Evolutionary conservation across 2,888 invertebrate genomes (phyloP).

Genomic region (Meteorus colon): DNA sequence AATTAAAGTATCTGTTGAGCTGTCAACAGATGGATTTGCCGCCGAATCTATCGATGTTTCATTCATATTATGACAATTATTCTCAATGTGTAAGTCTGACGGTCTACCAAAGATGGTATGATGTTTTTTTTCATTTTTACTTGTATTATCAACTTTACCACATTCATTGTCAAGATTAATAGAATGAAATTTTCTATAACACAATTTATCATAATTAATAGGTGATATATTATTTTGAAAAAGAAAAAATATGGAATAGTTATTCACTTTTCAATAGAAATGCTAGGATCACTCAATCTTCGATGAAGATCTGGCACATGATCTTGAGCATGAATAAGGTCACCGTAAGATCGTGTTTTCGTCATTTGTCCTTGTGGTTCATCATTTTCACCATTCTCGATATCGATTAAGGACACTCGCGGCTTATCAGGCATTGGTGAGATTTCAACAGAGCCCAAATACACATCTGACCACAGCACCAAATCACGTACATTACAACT

Average conservation of each 20-base stretch:
- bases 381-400: constrained; percentile 67
- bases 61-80: constrained; percentile 59
- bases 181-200: constrained; percentile 69
- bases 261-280: constrained; percentile 83
- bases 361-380: constrained; percentile 78
- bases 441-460: constrained; percentile 78
- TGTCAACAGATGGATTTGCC: constrained; percentile 73
- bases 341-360: constrained; percentile 91
- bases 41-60: constrained; percentile 63
- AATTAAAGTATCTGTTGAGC: constrained; percentile 76
- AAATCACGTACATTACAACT: constrained; percentile 89
- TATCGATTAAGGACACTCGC: constrained; percentile 67
- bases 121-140: constrained; percentile 56
- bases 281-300: constrained; percentile 89
- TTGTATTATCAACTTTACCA: constrained; percentile 59
- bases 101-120: constrained; percentile 49
- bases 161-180: constrained; percentile 65
- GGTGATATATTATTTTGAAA: background rate
- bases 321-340: constrained; percentile 82
- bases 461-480: constrained; percentile 89
- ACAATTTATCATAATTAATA: background rate
- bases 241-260: constrained; percentile 15
- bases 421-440: constrained; percentile 71
- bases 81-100: constrained; percentile 56
- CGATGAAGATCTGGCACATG: constrained; percentile 77